Evolutionary conservation across 2,113 vertebrate species (phyloP).

Genomic region (Numida meleagris): DNA sequence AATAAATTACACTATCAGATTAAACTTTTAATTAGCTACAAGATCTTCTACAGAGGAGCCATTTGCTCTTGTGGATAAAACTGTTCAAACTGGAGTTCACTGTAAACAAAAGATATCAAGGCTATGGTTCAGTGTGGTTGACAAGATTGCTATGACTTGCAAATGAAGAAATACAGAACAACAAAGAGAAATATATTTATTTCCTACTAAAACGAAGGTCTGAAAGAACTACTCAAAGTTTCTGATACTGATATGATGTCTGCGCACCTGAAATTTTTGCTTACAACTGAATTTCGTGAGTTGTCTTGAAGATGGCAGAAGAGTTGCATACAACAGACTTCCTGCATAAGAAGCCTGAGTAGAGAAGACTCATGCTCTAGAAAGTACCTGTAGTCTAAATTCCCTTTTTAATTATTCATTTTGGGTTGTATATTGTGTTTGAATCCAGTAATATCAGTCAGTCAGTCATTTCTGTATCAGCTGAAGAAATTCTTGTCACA

Average conservation of each 20-base stretch:
- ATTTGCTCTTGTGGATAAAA: background rate
- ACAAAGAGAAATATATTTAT: background rate
- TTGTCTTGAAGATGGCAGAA: background rate
- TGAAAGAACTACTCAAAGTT: background rate
- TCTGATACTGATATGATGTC: background rate
- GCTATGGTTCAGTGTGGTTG: background rate
- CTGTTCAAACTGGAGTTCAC: background rate
- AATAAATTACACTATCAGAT: background rate
- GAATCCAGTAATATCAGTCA: background rate
- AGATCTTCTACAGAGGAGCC: background rate
- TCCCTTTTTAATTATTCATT: background rate
- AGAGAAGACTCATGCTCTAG: background rate
- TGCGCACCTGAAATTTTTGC: background rate
- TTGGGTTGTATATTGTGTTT: background rate
- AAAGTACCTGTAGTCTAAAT: background rate
- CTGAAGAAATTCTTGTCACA: background rate
- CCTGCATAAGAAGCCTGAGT: background rate
- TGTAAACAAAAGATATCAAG: background rate
- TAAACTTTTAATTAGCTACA: background rate
- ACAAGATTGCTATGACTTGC: background rate
- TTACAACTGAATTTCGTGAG: background rate
- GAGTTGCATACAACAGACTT: background rate
- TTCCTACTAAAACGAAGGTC: background rate
- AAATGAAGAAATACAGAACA: background rate
- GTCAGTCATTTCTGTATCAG: background rate